Evolutionary conservation across 2,888 invertebrate genomes (phyloP), one percentile per base, ranked within the genome.

Genomic region (Drosophila anomalata): DNA sequence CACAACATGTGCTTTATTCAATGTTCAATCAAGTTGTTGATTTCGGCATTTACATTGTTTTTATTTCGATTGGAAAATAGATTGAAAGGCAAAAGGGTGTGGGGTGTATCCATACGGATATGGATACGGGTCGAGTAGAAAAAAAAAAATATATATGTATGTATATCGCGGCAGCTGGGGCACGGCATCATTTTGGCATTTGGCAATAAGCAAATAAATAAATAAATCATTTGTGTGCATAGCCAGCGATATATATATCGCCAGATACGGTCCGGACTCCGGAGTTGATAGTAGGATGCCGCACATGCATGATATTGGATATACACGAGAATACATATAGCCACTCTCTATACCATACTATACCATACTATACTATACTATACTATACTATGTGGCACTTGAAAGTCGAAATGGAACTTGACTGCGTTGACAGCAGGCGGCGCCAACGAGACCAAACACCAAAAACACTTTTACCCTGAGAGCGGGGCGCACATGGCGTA

Each of bases 141-240:
- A 24, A 24, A 22, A 22, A 22, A 4, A 24, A 3, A 4, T 3
- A 56, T 65, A 12, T 33, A 11, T 33, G 12, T 33, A 33, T 33
- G 5, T 26, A 12, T 33, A 72, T 60, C 68, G 83, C 74, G 86
- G 78, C 87, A 82, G 84, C 79, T 85, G 86, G 71, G 82, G 79
- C 82, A 78, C 69, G 77, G 76, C 79, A 79, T 76, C 82, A 84
- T 70, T 47, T 57, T 80, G 79, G 75, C 79, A 75, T 76, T 52
- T 78, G 78, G 71, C 82, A 86, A 84, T 84, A 78, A 78, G 79
- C 81, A 84, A 83, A 83, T 84, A 83, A 83, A 83, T 83, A 83
- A 83, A 83, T 83, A 83, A 83, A 83, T 83, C 82, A 83, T 84
- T 80, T 82, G 57, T 57, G 75, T 77, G 72, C 75, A 76, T 66